A percentile compares a stretch with the other conserved stretches of the same genome.
These are phyloP conservation scores for Scelioninae gen. 2 DNA, from an alignment of 2,888 invertebrate species.

Conservation along the genomic window DNA sequence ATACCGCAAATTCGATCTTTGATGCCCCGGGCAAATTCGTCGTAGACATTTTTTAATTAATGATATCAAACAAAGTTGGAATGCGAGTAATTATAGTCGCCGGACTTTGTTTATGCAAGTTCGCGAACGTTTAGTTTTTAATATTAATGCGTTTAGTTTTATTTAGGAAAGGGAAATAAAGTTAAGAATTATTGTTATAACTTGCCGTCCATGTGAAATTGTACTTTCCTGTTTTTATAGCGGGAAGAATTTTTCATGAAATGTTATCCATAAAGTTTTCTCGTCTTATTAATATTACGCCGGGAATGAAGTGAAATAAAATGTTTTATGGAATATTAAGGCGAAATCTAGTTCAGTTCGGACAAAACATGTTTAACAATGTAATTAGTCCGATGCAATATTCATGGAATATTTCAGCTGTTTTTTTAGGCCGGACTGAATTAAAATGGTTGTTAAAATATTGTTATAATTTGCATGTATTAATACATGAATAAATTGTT, in stretches of 20 bases:
- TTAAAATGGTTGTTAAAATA: too few relatives aligned
- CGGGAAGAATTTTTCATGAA: slow-evolving; percentile 18
- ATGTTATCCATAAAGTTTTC: slow-evolving; percentile 22
- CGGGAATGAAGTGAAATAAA: slow-evolving; percentile 21
- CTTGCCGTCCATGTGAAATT: slow-evolving; percentile 10
- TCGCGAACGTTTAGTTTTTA: slow-evolving; percentile 13
- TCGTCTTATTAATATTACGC: slow-evolving; percentile 24
- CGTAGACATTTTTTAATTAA: slow-evolving; percentile 9
- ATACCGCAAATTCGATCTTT: too few relatives aligned
- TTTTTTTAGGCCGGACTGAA: too few relatives aligned
- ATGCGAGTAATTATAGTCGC: neutral
- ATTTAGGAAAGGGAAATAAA: slow-evolving; percentile 7
- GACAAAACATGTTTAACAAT: slow-evolving; percentile 4
- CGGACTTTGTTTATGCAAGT: neutral
- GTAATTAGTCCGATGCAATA: too few relatives aligned
- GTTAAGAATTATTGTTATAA: slow-evolving; percentile 22
- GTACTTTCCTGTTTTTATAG: slow-evolving; percentile 22
- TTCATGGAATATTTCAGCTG: too few relatives aligned
- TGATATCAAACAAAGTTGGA: neutral
- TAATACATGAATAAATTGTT: too few relatives aligned
- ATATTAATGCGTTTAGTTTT: slow-evolving; percentile 16
- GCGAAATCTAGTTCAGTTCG: slow-evolving; percentile 12
- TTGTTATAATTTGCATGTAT: too few relatives aligned
- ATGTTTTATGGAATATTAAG: slow-evolving; percentile 17
- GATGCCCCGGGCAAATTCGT: too few relatives aligned